Evolutionary conservation across 2,888 invertebrate species (phyloP).

Genomic region (Horisme vitalbata): DNA sequence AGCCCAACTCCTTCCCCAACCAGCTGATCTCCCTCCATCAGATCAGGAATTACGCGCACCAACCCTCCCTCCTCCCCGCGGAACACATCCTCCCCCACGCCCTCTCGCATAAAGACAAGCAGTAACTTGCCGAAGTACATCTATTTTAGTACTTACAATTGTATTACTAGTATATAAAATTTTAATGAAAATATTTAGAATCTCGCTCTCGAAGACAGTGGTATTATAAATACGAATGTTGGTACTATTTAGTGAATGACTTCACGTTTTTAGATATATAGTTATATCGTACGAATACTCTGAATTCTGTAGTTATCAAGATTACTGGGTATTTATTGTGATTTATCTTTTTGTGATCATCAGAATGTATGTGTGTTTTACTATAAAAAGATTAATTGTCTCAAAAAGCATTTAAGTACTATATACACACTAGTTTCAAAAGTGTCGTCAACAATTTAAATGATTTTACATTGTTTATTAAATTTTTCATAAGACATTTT

Average conservation of each 20-base stretch:
- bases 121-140: conserved; percentile 70
- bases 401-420: conserved; percentile 33
- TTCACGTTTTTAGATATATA: conserved; percentile 73
- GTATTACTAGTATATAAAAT: conserved; percentile 79
- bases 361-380: conserved; percentile 27
- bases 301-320: conserved; percentile 68
- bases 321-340: conserved; percentile 66
- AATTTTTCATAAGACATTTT: conserved; percentile 9
- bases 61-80: conserved; percentile 90
- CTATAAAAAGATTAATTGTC: conserved; percentile 40
- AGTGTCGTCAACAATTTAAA: conserved; percentile 13
- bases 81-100: conserved; percentile 85
- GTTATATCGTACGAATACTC: conserved; percentile 71
- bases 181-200: conserved; percentile 73
- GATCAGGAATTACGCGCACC: conserved; percentile 97
- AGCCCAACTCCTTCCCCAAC: conserved; percentile 91
- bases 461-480: conserved; percentile 8
- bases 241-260: conserved; percentile 62
- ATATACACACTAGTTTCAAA: conserved; percentile 32
- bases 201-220: conserved; percentile 77
- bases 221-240: conserved; percentile 71
- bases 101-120: conserved; percentile 79
- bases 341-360: conserved; percentile 45
- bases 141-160: conserved; percentile 74
- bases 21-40: conserved; percentile 97